Evolutionary conservation across 2,797 vertebrate genomes (phyloP), one percentile per base, ranked within the genome.

Genomic region (Melopsittacus undulatus): DNA sequence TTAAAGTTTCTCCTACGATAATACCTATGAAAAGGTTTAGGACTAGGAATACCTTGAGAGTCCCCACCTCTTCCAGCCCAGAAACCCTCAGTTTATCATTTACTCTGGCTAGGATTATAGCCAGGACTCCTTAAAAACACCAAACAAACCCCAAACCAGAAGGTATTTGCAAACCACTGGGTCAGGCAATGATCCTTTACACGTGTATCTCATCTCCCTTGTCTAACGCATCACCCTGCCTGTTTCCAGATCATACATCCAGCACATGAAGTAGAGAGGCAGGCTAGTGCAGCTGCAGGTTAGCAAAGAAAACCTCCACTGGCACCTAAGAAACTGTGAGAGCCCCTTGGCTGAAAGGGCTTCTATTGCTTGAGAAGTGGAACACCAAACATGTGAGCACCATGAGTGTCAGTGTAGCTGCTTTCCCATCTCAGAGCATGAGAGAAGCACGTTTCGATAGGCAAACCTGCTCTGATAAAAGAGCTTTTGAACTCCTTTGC

Each of bases 161-260:
- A 66, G 32, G 13, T 6, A 29, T 43, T 82, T 79, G n/a, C 45
- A 64, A 54, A 59, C 6, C 32, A 34, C 3, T 8, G 49, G 21
- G 10, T 49, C 48, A 48, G 42, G 19, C 32, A 43, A 6, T 6
- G 34, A 7, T 49, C 20, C 34, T 74, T 38, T 5, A 34, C 22
- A 46, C 42, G 13, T 5, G 0, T 4, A 13, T 11, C 27, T 62
- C 12, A 0, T 2, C 26, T 38, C 30, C 27, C 22, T 59, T 62
- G 29, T 22, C 61, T 52, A 34, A 48, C 8, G 4, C 7, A 2
- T 59, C 5, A 10, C 34, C 59, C n/a, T 32, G 18, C 30, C 56
- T 42, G 38, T 54, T 78, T 32, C 12, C 57, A 30, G 26, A 18
- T 29, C 56, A 9, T 17, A 7, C 32, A 17, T 1, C 56, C 40